These are phyloP conservation scores for Crenichthys baileyi DNA, from an alignment of 2,797 vertebrate genomes.

Conservation along the genomic window DNA sequence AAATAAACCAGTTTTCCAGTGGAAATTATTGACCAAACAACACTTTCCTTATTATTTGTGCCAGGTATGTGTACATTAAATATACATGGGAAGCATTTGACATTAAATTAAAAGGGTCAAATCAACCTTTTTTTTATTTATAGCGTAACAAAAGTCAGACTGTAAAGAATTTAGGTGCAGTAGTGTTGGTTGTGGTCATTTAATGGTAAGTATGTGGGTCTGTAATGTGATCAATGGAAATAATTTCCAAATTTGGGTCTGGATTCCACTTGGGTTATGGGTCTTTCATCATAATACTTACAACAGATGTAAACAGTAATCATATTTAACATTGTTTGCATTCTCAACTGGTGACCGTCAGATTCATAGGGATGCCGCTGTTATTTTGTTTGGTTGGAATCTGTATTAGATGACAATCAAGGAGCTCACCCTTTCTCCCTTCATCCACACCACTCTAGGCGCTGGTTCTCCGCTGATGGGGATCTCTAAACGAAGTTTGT, in stretches of 20 bases:
- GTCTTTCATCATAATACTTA: background rate
- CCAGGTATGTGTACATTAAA: too few species aligned
- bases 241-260: background rate
- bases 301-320: background rate
- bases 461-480: constrained; percentile 93
- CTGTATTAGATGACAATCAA: background rate
- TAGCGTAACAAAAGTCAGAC: too few species aligned
- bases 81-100: too few species aligned
- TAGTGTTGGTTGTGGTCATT: too few species aligned
- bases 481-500: constrained; percentile 94
- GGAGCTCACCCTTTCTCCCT: constrained; percentile 90
- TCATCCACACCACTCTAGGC: constrained; percentile 94
- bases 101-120: too few species aligned
- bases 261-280: background rate
- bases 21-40: too few species aligned
- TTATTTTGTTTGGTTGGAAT: too few species aligned
- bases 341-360: background rate
- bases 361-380: background rate
- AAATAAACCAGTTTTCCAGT: too few species aligned
- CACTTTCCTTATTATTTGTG: too few species aligned
- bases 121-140: too few species aligned
- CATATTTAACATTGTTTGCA: background rate
- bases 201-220: too few species aligned
- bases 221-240: background rate
- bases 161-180: too few species aligned